Evolutionary conservation across 2,113 vertebrate genomes (phyloP).

Genomic region (Datnioides undecimradiatus): DNA sequence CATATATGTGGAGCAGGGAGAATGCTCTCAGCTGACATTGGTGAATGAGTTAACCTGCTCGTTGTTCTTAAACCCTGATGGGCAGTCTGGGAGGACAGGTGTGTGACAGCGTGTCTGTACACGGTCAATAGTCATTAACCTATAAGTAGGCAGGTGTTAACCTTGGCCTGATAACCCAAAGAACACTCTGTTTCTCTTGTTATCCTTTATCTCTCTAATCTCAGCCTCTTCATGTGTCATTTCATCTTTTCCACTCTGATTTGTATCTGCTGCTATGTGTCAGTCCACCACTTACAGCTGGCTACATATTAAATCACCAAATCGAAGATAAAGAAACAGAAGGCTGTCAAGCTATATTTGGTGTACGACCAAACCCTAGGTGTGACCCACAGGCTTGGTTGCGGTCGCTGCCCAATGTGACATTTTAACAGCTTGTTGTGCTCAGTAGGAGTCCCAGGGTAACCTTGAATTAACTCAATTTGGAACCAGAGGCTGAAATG

Average conservation of each 20-base stretch:
- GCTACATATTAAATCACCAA: background rate
- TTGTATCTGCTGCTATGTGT: background rate
- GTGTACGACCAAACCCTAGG: background rate
- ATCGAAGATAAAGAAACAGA: background rate
- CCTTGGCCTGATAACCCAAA: constrained; percentile 2
- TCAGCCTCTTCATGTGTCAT: background rate
- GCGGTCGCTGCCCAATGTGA: background rate
- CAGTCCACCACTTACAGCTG: background rate
- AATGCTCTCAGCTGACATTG: background rate
- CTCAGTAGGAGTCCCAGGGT: background rate
- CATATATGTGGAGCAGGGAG: constrained; percentile 2
- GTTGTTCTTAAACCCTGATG: background rate
- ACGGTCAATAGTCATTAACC: constrained; percentile 38
- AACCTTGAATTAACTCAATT: constrained; percentile 20
- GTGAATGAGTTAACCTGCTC: background rate
- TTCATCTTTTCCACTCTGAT: background rate
- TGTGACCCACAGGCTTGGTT: background rate
- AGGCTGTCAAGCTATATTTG: background rate
- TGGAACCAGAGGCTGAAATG: constrained; percentile 7
- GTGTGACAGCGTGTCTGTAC: background rate
- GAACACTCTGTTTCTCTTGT: background rate
- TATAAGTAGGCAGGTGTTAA: constrained; percentile 1
- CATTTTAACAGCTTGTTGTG: constrained; percentile 11
- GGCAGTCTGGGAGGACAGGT: background rate
- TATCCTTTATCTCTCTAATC: background rate